These are phyloP conservation scores for Ochotona princeps DNA, from an alignment of 2,113 vertebrate genomes.

Conservation along the genomic window DNA sequence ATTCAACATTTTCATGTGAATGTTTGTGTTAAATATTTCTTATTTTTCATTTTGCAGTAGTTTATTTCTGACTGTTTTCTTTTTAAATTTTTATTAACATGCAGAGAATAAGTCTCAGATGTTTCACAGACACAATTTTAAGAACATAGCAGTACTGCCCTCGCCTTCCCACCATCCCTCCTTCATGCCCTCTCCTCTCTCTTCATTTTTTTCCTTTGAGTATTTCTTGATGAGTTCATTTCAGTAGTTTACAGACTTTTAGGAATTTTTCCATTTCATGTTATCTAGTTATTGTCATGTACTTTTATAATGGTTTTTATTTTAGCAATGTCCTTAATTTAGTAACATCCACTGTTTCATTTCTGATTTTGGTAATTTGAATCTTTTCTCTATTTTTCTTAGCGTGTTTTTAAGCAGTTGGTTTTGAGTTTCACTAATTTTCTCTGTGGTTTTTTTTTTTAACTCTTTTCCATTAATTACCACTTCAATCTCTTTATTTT, in stretches of 20 bases:
- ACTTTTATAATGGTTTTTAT: background rate
- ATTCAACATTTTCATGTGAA: background rate
- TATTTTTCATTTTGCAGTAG: background rate
- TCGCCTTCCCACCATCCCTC: too few species aligned
- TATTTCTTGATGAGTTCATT: conserved; percentile 16
- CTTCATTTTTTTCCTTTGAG: background rate
- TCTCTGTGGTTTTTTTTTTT: background rate
- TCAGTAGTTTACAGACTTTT: conserved; percentile 4
- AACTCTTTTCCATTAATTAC: conserved; percentile 14
- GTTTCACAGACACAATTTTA: too few species aligned
- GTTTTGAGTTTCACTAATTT: background rate
- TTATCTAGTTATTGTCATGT: background rate
- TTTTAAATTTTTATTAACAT: too few species aligned
- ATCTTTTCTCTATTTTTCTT: conserved; percentile 19
- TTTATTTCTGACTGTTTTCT: too few species aligned
- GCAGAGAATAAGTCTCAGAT: too few species aligned
- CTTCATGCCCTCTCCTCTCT: too few species aligned
- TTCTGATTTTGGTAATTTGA: conserved; percentile 27
- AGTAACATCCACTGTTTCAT: background rate
- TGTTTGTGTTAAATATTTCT: background rate
- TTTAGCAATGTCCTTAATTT: background rate
- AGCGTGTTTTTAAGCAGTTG: conserved; percentile 31
- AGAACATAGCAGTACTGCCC: too few species aligned
- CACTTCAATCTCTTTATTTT: background rate
- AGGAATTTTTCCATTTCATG: conserved; percentile 7